Percentiles rank a stretch among this genome's conserved stretches.
Conservation (phyloP, 2,113 vertebrate genomes). For the Lichenostomus cassidix region DNA sequence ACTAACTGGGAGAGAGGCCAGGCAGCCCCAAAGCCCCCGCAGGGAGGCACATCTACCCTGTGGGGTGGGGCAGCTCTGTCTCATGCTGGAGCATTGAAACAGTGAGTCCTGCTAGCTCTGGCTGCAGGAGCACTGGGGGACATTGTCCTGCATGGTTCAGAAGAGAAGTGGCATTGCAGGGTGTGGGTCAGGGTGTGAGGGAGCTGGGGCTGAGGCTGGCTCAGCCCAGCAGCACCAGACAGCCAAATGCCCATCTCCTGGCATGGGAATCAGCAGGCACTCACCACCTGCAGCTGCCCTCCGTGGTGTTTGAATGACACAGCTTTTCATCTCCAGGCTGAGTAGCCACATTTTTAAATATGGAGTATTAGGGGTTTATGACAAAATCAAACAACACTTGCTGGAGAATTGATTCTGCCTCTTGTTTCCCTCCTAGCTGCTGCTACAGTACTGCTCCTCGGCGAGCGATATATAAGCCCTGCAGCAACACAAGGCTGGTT, state of each 20-base stretch:
- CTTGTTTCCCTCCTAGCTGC: neutral
- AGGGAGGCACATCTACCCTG: fast-evolving
- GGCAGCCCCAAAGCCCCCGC: neutral
- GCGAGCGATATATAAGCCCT: neutral
- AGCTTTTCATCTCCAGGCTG: neutral
- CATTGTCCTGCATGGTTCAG: fast-evolving
- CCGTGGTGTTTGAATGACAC: neutral
- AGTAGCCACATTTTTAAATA: constrained; percentile 15
- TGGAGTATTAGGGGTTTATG: constrained; percentile 42
- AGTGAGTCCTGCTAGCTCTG: fast-evolving
- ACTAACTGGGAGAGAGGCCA: fast-evolving
- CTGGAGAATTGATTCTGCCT: constrained; percentile 57
- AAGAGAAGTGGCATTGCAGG: fast-evolving
- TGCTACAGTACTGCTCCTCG: neutral
- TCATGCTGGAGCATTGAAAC: neutral
- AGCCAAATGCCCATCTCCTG: fast-evolving
- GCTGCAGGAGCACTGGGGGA: fast-evolving
- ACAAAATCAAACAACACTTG: constrained; percentile 65
- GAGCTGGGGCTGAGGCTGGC: neutral
- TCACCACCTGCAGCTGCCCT: neutral
- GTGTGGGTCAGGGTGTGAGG: neutral
- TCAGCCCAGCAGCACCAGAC: neutral
- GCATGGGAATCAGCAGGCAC: fast-evolving
- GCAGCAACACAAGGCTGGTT: neutral
- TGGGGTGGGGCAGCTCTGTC: neutral